Percentiles rank a stretch among this genome's conserved stretches.
These are phyloP conservation scores for Trichechus manatus DNA, from an alignment of 2,113 vertebrate species.

Conservation along the genomic window DNA sequence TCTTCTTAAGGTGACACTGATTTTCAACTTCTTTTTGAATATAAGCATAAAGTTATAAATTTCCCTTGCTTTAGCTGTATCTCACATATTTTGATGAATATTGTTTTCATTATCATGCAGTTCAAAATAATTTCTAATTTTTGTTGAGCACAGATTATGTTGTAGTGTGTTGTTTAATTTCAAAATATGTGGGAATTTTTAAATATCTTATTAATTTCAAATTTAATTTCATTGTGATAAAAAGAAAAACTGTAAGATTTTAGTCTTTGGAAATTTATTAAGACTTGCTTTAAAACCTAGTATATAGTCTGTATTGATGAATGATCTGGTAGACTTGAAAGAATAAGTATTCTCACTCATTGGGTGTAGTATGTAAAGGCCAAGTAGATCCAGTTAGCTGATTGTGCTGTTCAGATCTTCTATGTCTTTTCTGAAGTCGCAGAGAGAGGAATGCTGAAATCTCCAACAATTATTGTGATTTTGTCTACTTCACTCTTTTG, in stretches of 20 bases:
- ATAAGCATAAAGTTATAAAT: background rate
- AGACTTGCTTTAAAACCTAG: too few species aligned
- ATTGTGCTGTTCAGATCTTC: background rate
- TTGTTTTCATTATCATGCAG: background rate
- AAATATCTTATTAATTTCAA: background rate
- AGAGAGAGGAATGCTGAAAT: background rate
- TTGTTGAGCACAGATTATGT: background rate
- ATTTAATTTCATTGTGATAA: background rate
- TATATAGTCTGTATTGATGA: background rate
- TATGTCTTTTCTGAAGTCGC: background rate
- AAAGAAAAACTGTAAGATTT: background rate
- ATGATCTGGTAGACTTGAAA: background rate
- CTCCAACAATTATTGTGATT: background rate
- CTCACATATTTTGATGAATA: background rate
- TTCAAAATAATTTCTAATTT: constrained; percentile 35
- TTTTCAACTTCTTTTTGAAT: constrained; percentile 9
- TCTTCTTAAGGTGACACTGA: background rate
- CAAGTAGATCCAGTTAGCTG: background rate
- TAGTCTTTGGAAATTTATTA: background rate
- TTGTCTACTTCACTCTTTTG: background rate
- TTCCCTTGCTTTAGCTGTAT: background rate
- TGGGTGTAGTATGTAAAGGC: background rate
- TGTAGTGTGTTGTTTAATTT: constrained; percentile 1
- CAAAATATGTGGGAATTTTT: background rate
- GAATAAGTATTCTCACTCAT: background rate